Conservation (phyloP, 2,797 vertebrate species). For the Apodemus agrarius region DNA sequence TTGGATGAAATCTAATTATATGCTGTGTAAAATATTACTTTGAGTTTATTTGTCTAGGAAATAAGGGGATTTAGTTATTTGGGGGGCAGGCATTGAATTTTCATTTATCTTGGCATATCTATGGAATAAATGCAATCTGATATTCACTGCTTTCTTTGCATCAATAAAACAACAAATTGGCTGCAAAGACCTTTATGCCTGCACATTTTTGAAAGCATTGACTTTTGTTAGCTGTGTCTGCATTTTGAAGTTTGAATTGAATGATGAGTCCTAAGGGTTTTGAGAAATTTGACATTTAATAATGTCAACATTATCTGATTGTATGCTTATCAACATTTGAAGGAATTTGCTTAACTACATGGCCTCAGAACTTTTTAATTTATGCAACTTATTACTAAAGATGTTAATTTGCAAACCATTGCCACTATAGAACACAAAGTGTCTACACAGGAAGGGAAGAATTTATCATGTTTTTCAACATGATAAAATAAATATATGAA, state of each 20-base stretch:
- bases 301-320: not conserved
- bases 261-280: not conserved
- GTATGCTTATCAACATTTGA: not conserved
- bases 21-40: not conserved
- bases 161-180: not conserved
- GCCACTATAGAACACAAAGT: too few relatives aligned
- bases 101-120: conserved; percentile 29
- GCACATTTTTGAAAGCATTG: not conserved
- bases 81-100: not conserved
- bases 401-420: not conserved
- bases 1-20: not conserved
- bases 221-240: not conserved
- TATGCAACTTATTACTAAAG: not conserved
- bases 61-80: not conserved
- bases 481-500: not conserved
- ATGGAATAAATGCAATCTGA: not conserved
- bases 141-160: not conserved
- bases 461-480: not conserved
- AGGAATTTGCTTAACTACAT: not conserved
- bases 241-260: not conserved
- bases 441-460: not conserved
- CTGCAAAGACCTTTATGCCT: not conserved
- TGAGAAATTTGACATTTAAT: conserved; percentile 10
- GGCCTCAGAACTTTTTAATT: not conserved
- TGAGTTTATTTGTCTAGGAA: not conserved